Conservation (phyloP, 1,140 invertebrate species). For the Stenopsyche tienmushanensis region DNA sequence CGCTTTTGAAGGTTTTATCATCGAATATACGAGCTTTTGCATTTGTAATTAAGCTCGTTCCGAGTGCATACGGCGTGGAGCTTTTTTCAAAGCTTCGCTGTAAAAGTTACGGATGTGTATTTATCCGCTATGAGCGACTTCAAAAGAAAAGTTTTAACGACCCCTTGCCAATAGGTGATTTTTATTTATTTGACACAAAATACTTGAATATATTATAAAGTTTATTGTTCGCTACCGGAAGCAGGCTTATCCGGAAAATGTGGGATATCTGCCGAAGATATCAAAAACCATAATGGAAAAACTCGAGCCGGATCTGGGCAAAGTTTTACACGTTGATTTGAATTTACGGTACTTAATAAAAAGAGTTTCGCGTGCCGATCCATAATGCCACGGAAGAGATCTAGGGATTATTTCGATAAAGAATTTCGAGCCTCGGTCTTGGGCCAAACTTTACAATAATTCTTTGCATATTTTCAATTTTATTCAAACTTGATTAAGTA, state of each 20-base stretch:
- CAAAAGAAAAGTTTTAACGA: neutral
- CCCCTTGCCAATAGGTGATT: neutral
- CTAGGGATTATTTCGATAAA: constrained; percentile 1
- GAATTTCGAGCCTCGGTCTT: constrained; percentile 4
- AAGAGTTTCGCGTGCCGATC: constrained; percentile 10
- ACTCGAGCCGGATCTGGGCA: neutral
- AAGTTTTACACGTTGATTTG: constrained; percentile 12
- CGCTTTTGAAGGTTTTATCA: too few relatives aligned
- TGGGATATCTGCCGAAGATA: neutral
- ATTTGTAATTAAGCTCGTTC: too few relatives aligned
- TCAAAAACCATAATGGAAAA: constrained; percentile 9
- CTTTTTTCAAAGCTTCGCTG: too few relatives aligned
- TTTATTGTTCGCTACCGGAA: neutral
- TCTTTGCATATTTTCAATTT: neutral
- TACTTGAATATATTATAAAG: neutral
- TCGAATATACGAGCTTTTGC: too few relatives aligned
- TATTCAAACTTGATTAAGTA: too few relatives aligned
- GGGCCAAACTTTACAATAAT: neutral
- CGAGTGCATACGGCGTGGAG: too few relatives aligned
- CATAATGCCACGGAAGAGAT: neutral
- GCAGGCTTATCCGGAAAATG: neutral
- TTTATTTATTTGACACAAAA: neutral
- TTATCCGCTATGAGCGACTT: neutral
- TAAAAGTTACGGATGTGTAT: neutral
- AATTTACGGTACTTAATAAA: constrained; percentile 14